phyloP scores from a whole-genome alignment of 2,888 invertebrate genomes.

The Chrysomela aeneicollis region DNA sequence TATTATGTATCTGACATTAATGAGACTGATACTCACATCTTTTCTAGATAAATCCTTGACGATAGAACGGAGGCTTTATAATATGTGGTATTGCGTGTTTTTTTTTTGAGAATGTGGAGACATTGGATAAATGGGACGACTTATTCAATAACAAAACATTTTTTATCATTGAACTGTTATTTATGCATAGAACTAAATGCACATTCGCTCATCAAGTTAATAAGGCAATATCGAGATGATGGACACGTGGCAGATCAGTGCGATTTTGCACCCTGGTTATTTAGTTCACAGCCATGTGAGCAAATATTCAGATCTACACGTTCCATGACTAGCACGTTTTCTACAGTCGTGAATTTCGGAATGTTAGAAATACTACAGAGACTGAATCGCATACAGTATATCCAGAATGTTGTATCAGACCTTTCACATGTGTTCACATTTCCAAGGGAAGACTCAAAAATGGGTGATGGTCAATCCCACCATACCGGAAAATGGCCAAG shows the following conservation, averaged over 20 bases:
- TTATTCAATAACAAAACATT: slow-evolving; percentile 16
- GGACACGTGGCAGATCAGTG: not conserved
- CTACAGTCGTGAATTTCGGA: slow-evolving; percentile 29
- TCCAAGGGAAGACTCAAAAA: not conserved
- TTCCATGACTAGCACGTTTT: slow-evolving; percentile 26
- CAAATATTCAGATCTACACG: slow-evolving; percentile 25
- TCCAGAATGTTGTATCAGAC: not conserved
- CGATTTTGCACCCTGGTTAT: not conserved
- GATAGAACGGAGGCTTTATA: not conserved
- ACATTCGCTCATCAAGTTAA: slow-evolving; percentile 15
- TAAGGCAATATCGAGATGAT: not conserved
- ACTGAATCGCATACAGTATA: not conserved
- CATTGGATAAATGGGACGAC: not conserved
- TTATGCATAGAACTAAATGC: slow-evolving; percentile 26
- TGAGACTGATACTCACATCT: no score
- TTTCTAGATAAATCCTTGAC: no score
- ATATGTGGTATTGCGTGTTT: not conserved
- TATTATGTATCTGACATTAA: no score
- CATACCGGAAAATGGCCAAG: not conserved
- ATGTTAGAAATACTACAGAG: slow-evolving; percentile 41
- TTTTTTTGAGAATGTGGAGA: slow-evolving; percentile 7
- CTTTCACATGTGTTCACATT: not conserved
- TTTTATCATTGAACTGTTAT: slow-evolving; percentile 21
- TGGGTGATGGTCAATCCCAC: not conserved
- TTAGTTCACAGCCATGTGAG: slow-evolving; percentile 29